Base-by-base conservation (phyloP, 2,888 invertebrate genomes). In the Neria commutata region DNA sequence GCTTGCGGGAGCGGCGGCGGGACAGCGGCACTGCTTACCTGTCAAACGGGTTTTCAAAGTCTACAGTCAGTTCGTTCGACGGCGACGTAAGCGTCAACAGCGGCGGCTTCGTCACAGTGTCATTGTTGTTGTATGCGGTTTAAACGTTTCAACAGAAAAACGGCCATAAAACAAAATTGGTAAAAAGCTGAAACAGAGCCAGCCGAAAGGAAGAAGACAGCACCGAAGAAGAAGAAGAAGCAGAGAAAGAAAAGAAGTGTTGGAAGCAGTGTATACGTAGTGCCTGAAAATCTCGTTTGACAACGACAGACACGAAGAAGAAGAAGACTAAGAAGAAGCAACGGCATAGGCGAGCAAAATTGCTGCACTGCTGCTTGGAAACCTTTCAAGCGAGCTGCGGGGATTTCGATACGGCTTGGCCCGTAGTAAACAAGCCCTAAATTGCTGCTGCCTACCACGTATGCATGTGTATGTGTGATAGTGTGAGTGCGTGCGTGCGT, bases 41-140 rank as follows among this genome's bases (percentile, higher is more conserved):
- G 76, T 71, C 61, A 75, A 76, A 77, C 77, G 66, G 76, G 78
- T 76, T 76, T 71, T 58, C 54, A 54, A 65, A 58, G 4, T 37
- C 16, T n/a, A 37, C 4, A 8, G 37, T 8, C 37, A 1, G 5
- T 34, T 17, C 19, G 26, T 14, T 11, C 19, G 16, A 21, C 50
- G 14, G 33, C 11, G n/a, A 16, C 23, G 5, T n/a, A 19, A 46
- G 19, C 24, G 23, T 33, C 53, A 53, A 53, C n/a, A n/a, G n/a
- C 6, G 6, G 6, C 11, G 29, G 29, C 11, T 29, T 29, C 11
- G 6, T 8, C 29, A 29, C 8, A n/a, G n/a, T n/a, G n/a, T n/a
- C n/a, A n/a, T n/a, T n/a, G n/a, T n/a, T n/a, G 37, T n/a, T 8
- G 37, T 14, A n/a, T 37, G 37, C 37, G 42, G 42, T 42, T 42